Evolutionary conservation across 2,888 invertebrate species (phyloP), one percentile per base, ranked within the genome.

Genomic region (Trichacis sp.): DNA sequence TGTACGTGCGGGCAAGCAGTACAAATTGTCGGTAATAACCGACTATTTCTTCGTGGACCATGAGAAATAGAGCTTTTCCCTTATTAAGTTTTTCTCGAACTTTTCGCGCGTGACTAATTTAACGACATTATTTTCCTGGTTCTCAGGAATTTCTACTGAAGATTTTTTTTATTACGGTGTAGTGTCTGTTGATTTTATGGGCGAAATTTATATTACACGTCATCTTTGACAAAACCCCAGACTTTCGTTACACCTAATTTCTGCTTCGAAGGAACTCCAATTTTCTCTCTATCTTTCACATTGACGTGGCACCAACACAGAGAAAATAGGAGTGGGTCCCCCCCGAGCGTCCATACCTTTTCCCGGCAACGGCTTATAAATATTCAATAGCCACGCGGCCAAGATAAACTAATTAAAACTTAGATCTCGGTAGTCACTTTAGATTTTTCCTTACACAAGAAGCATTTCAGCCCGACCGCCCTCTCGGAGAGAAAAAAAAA

Each of bases 391-490:
- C 82, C 82, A 84, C 80, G 82, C 84, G 83, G 83, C 83, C 81
- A 83, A 84, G 83, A 84, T 84, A 84, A 83, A 84, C 84, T 84
- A 84, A 84, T 84, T 84, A 84, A 84, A 84, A 84, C 84, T 84
- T 84, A 83, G 84, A 84, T 83, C 83, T 84, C 80, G 83, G 84
- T 83, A 84, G 83, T 83, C 83, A 83, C 83, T 84, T 84, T 83
- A 83, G 83, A 83, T 83, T 84, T 84, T 84, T 84, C 83, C 83
- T 84, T 83, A 84, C 83, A 84, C 82, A 84, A 81, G 82, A 84
- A 83, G 82, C 83, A 83, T 84, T 83, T 84, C 83, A 84, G 77
- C 78, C 73, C 73, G 77, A 75, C 73, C 73, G 74, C 73, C 75
- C 76, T 75, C 70, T 72, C 68, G 70, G 70, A 3, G 24, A n/a